Conservation (phyloP, 2,113 vertebrate genomes). For the Sialia sialis region DNA sequence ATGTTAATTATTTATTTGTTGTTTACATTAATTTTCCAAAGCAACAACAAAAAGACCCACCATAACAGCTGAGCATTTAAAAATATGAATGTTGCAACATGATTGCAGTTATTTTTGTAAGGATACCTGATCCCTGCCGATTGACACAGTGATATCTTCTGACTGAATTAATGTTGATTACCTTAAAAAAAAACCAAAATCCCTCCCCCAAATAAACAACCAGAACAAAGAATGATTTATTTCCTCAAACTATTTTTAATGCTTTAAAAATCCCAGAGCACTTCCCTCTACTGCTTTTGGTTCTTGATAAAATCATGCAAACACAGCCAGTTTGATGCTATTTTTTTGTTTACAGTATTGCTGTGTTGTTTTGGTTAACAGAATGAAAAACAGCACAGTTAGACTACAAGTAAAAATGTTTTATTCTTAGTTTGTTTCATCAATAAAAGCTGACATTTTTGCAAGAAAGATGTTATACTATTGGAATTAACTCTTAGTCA, state of each 20-base stretch:
- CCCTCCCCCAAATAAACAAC: not conserved
- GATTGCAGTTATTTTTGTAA: not conserved
- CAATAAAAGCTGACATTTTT: constrained; percentile 81
- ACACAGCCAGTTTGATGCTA: constrained; percentile 74
- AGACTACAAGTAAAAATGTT: constrained; percentile 76
- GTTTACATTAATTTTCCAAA: not conserved
- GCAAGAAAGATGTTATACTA: constrained; percentile 80
- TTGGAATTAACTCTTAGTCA: constrained; percentile 84
- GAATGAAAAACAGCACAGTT: constrained; percentile 77
- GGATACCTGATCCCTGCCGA: not conserved
- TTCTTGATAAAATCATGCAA: constrained; percentile 74
- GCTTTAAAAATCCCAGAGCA: constrained; percentile 12
- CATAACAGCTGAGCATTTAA: not conserved
- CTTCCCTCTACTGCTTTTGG: constrained; percentile 40
- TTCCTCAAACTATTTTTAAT: not conserved
- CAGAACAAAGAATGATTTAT: not conserved
- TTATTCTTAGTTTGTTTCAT: constrained; percentile 83
- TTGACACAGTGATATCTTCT: not conserved
- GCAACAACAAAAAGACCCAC: not conserved
- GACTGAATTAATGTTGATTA: not conserved
- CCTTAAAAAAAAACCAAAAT: not conserved
- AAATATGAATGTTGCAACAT: not conserved
- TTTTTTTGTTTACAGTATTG: constrained; percentile 80
- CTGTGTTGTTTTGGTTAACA: constrained; percentile 77
- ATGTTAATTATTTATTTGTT: not conserved